These are phyloP conservation scores for Phenganax subtilis DNA, from an alignment of 92 coral and sea anemone genomes.

Conservation along the genomic window DNA sequence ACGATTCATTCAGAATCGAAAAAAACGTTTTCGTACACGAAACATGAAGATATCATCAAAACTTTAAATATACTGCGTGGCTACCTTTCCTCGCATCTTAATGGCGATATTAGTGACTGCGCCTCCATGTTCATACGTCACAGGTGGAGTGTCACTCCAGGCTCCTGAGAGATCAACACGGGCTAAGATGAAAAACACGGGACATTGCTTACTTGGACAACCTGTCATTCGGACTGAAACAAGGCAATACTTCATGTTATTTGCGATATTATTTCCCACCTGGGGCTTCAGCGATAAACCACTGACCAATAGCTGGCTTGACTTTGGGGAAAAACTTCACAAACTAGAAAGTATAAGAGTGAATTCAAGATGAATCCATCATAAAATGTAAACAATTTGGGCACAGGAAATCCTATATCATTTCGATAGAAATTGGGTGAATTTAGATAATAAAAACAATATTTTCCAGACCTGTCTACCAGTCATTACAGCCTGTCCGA, in stretches of 20 bases:
- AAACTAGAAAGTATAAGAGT: conserved; percentile 47
- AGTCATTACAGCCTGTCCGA: conserved; percentile 83
- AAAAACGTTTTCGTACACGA: background rate
- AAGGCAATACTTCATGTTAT: background rate
- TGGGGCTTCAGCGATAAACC: conserved; percentile 91
- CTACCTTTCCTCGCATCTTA: conserved; percentile 80
- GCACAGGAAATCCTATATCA: background rate
- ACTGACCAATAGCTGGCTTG: conserved; percentile 59
- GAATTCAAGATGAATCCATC: background rate
- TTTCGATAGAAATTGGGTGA: too few species aligned
- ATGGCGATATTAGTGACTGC: conserved; percentile 78
- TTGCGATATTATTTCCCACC: conserved; percentile 39
- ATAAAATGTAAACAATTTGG: background rate
- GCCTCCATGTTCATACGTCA: conserved; percentile 88
- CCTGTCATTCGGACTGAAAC: background rate
- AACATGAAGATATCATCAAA: background rate
- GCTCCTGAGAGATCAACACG: conserved; percentile 94
- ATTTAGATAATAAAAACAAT: too few species aligned
- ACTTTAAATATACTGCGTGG: background rate
- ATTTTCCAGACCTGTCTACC: conserved; percentile 61
- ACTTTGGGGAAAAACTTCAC: conserved; percentile 51
- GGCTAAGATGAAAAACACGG: conserved; percentile 40
- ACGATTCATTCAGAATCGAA: background rate
- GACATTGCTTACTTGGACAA: too few species aligned
- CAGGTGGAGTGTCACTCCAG: conserved; percentile 98